Percentiles rank a stretch among this genome's conserved stretches.
Conservation (phyloP, 2,797 vertebrate species). For the Philypnodon macrostomus region DNA sequence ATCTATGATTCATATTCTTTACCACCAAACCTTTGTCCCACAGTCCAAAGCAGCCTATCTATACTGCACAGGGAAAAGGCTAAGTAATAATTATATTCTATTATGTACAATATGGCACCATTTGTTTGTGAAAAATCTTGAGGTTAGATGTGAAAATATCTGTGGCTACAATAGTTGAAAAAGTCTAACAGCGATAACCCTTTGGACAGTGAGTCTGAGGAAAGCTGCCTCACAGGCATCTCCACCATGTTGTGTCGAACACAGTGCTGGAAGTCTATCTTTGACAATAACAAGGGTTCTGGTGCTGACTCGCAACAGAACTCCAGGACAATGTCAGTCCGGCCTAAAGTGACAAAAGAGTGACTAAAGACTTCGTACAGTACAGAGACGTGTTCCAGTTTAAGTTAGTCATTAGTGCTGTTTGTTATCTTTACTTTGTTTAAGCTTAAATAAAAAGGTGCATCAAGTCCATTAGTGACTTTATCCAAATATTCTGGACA, state of each 20-base stretch:
- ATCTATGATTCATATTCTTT: conserved; percentile 67
- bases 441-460: conserved; percentile 46
- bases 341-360: conserved; percentile 30
- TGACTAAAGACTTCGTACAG: conserved; percentile 26
- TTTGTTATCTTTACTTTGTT: conserved; percentile 33
- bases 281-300: conserved; percentile 26
- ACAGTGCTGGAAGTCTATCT: conserved; percentile 55
- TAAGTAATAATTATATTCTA: conserved; percentile 59
- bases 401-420: conserved; percentile 46
- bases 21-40: conserved; percentile 39
- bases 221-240: conserved; percentile 39
- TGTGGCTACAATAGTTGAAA: conserved; percentile 55
- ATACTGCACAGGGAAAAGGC: conserved; percentile 52
- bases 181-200: conserved; percentile 39
- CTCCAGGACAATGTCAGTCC: conserved; percentile 34
- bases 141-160: conserved; percentile 61
- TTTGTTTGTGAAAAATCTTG: conserved; percentile 62
- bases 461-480: conserved; percentile 42
- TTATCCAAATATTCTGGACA: conserved; percentile 40
- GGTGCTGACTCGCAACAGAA: conserved; percentile 21
- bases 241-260: conserved; percentile 44
- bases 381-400: conserved; percentile 44
- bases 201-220: conserved; percentile 33
- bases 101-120: conserved; percentile 80
- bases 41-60: conserved; percentile 47